These are phyloP conservation scores for Apomyelois bistriatella DNA, from an alignment of 2,888 invertebrate species.

Conservation along the genomic window DNA sequence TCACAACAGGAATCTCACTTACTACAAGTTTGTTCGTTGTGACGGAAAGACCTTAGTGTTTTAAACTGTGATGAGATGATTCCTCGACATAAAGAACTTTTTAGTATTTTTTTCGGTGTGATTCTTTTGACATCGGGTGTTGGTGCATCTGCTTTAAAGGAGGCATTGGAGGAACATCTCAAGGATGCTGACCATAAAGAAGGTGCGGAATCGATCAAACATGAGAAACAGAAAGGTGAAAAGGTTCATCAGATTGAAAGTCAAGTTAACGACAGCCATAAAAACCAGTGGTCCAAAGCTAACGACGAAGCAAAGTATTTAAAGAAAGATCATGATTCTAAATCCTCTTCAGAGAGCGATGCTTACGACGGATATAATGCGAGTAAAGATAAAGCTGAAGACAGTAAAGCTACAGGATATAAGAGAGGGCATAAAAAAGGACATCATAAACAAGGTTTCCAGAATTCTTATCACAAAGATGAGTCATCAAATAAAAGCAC, in stretches of 20 bases:
- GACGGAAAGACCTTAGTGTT: slow-evolving; percentile 34
- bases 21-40: slow-evolving; percentile 43
- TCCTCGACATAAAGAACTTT: slow-evolving; percentile 42
- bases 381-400: slow-evolving; percentile 68
- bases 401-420: slow-evolving; percentile 57
- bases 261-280: slow-evolving; percentile 61
- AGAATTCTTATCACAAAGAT: slow-evolving; percentile 85
- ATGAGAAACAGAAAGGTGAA: slow-evolving; percentile 68
- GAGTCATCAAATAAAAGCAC: slow-evolving; percentile 85
- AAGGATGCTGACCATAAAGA: slow-evolving; percentile 68
- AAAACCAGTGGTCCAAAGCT: slow-evolving; percentile 66
- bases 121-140: slow-evolving; percentile 43
- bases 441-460: slow-evolving; percentile 84
- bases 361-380: slow-evolving; percentile 64
- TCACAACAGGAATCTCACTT: slow-evolving; percentile 43
- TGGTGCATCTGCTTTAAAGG: slow-evolving; percentile 59
- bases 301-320: slow-evolving; percentile 69
- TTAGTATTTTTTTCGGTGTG: slow-evolving; percentile 43
- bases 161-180: slow-evolving; percentile 69
- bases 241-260: slow-evolving; percentile 68
- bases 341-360: slow-evolving; percentile 64
- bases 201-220: slow-evolving; percentile 60
- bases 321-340: slow-evolving; percentile 68
- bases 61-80: slow-evolving; percentile 55
- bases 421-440: slow-evolving; percentile 83